phyloP scores from a whole-genome alignment of 2,888 invertebrate genomes.

The Eugnorisma glareosa region DNA sequence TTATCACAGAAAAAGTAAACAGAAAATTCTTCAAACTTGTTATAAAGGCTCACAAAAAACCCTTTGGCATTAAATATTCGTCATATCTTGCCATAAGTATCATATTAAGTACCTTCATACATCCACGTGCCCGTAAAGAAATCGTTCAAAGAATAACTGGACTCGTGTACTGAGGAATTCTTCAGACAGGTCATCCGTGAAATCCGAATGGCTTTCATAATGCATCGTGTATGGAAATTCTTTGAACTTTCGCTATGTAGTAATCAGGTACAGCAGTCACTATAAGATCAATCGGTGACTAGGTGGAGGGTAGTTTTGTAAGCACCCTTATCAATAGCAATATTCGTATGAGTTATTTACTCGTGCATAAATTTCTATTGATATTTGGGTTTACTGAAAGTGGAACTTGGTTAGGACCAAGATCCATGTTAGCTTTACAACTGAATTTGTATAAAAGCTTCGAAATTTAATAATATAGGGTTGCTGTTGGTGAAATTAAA shows the following conservation, averaged over 20 bases:
- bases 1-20: too few relatives aligned
- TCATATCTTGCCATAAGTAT: constrained; percentile 1
- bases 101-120: constrained; percentile 22
- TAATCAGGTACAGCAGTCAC: constrained; percentile 23
- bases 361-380: background rate
- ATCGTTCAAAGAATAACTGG: constrained; percentile 51
- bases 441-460: background rate
- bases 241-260: constrained; percentile 9
- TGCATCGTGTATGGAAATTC: constrained; percentile 1
- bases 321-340: background rate
- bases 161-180: constrained; percentile 31
- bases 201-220: constrained; percentile 32
- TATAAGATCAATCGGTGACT: constrained; percentile 16
- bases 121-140: constrained; percentile 32
- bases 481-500: too few relatives aligned
- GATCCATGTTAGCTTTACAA: too few relatives aligned
- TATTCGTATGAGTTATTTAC: background rate
- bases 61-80: background rate
- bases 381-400: constrained; percentile 9
- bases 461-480: too few relatives aligned
- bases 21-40: too few relatives aligned
- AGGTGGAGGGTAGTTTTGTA: background rate
- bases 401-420: background rate
- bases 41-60: background rate
- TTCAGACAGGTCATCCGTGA: constrained; percentile 36